Base-by-base conservation (phyloP, 2,888 invertebrate genomes). In the Conomelus anceps region DNA sequence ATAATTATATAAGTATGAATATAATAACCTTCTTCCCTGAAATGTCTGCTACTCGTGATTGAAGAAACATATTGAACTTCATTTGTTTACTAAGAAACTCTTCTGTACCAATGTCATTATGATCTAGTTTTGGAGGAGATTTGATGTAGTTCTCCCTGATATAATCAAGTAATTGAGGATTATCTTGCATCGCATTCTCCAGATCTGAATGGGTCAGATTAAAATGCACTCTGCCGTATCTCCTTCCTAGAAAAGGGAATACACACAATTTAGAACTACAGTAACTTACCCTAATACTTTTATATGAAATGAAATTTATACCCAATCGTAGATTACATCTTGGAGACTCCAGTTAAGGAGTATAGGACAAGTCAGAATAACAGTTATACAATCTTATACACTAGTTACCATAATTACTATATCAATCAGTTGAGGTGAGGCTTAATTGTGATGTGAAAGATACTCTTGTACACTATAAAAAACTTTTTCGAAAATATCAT, bases 161-260 rank as follows among this genome's bases (percentile, higher is more conserved):
- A 93, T 96, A 97, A 89, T 95, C 95, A 91, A 97, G 95, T 90
- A 97, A 94, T 92, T 95, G 95, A 0, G 96, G 95, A 92, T 97
- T 96, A 92, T 96, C 96, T 94, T 97, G 97, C 20, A 96, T 94
- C 90, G 97, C 96, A 92, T 91, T 90, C 89, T 91, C 90, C 24
- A 91, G 90, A 88, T 90, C 90, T 89, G 90, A 90, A 84, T 90
- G 87, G 23, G 87, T 90, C 22, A 89, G 41, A 89, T 89, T 91
- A 23, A 90, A 90, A 23, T 89, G 63, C 20, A 91, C 84, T 24
- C 90, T 89, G 88, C 89, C 90, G 22, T 89, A 89, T 84, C 89
- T 26, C 29, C 89, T 87, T 63, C 90, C 90, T 89, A 84, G 9
- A 90, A 89, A 88, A 34, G 17, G 84, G 22, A 84, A 88, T 4